Base-by-base conservation (phyloP, 2,797 vertebrate species). In the Podarcis lilfordi region DNA sequence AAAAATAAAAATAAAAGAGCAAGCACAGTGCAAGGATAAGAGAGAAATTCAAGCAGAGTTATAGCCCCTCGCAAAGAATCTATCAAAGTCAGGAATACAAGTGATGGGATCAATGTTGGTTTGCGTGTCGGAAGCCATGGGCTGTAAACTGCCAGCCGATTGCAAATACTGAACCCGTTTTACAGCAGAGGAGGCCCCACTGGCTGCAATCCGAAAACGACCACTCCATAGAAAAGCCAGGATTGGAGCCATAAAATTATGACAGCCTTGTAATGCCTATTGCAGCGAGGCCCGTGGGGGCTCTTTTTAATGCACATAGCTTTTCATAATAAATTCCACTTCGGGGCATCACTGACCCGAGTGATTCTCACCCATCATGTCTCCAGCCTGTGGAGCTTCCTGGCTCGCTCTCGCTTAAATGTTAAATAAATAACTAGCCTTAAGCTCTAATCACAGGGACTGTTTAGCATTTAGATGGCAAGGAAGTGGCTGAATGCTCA, bases 291-390 rank as follows among this genome's bases (percentile, higher is more conserved):
- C 71, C 79, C 64, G 32, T 8, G 66, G 84, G 59, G 61, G 11
- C 59, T 79, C 66, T 86, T 89, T 55, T 89, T 75, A 85, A 89
- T 43, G 61, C 69, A 76, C 69, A 40, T 55, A 79, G 7, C 61
- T 89, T 89, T 86, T 86, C 88, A 90, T 84, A 75, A 84, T 87
- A 87, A 84, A 84, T 86, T 89, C 59, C 72, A 81, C 88, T 81
- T 78, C 27, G 40, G 61, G 79, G 86, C 86, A 61, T 43, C n/a
- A 17, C 82, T 71, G 82, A 87, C 77, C 89, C 29, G 82, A 69
- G 32, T 59, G 86, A 78, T 71, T 89, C 37, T 86, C 74, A 83
- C 85, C 74, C 84, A 69, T 86, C 81, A 11, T 71, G 45, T 61
- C 71, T 90, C 21, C 71, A 35, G 86, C 61, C 77, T 17, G 35